Percentiles rank a stretch among this genome's conserved stretches.
These are phyloP conservation scores for Oreonectes daqikongensis DNA, from an alignment of 2,797 vertebrate species.

Conservation along the genomic window DNA sequence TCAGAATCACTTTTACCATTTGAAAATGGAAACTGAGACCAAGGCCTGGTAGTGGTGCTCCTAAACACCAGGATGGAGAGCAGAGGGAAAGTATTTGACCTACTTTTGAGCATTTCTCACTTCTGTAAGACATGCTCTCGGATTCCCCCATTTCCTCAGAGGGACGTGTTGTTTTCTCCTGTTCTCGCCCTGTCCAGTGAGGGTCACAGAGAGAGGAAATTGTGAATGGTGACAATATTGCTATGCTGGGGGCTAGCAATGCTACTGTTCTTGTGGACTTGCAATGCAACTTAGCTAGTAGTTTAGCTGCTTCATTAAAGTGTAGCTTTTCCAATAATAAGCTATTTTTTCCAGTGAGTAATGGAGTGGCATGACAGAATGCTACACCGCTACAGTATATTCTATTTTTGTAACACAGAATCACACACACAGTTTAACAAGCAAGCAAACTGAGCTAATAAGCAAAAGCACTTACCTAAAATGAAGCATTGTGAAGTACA, in stretches of 20 bases:
- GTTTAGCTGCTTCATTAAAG: neutral
- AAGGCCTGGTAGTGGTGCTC: slow-evolving; percentile 54
- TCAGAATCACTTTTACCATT: slow-evolving; percentile 61
- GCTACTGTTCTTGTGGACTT: neutral
- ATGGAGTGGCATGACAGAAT: neutral
- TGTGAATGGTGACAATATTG: neutral
- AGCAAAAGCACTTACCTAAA: neutral
- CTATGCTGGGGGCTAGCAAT: neutral
- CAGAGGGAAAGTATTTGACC: slow-evolving; percentile 71
- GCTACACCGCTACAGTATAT: neutral
- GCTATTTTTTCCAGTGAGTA: neutral
- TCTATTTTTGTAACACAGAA: neutral
- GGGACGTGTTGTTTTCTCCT: slow-evolving; percentile 46
- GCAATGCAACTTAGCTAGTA: neutral
- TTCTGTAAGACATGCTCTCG: slow-evolving; percentile 63
- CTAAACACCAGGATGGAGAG: slow-evolving; percentile 52
- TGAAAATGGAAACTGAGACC: slow-evolving; percentile 62
- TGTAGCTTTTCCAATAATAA: neutral
- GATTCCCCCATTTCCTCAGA: slow-evolving; percentile 56
- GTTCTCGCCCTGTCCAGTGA: slow-evolving; percentile 22
- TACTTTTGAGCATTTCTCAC: slow-evolving; percentile 71
- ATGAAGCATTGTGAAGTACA: neutral
- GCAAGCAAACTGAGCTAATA: neutral
- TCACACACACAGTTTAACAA: neutral
- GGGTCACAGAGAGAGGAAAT: slow-evolving; percentile 17